Conservation (phyloP, 2,113 vertebrate genomes). For the Cnemophilus loriae region DNA sequence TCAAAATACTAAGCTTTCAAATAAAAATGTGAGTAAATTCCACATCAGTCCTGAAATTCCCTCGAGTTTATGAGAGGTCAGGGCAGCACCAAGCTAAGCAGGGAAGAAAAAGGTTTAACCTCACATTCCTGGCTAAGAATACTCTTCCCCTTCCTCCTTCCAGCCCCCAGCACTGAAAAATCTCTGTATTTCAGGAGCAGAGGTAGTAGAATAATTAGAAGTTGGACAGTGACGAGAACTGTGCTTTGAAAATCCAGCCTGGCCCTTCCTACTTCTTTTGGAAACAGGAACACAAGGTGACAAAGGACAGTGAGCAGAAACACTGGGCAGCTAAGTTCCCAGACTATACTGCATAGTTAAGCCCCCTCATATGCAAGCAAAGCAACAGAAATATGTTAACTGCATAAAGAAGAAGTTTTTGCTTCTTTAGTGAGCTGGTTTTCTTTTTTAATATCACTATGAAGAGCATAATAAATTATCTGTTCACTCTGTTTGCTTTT, state of each 20-base stretch:
- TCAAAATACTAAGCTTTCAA: neutral
- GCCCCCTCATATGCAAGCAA: neutral
- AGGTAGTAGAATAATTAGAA: neutral
- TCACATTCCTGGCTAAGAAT: neutral
- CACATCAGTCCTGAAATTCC: neutral
- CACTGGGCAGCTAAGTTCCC: neutral
- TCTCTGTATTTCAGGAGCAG: neutral
- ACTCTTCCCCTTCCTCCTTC: neutral
- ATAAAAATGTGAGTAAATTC: neutral
- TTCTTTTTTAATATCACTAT: neutral
- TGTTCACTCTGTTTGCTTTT: neutral
- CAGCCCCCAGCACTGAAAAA: neutral
- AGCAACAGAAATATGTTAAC: neutral
- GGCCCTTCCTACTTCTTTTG: neutral
- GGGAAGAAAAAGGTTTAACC: neutral
- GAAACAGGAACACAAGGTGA: neutral
- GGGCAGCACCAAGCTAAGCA: neutral
- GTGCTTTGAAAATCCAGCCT: neutral
- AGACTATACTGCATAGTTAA: neutral
- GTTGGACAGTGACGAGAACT: neutral
- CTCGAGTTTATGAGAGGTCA: slow-evolving; percentile 28
- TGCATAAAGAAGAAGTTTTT: neutral
- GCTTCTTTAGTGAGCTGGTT: neutral
- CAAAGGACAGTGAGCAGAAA: neutral
- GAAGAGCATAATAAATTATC: neutral